Conservation (phyloP, 2,888 invertebrate species). For the Bellardia pandia region DNA sequence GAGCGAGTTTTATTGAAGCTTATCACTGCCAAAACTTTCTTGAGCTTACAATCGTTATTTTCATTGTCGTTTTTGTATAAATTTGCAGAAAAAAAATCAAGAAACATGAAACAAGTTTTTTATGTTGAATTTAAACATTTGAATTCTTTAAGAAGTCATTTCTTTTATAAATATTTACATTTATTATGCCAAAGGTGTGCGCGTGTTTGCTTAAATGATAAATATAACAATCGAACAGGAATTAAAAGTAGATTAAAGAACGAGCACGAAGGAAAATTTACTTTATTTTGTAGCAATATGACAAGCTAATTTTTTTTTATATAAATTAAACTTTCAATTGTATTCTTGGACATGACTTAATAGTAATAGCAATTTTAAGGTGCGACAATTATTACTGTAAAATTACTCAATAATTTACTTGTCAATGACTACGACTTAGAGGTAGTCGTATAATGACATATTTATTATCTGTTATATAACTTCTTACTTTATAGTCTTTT, state of each 20-base stretch:
- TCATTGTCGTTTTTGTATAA: neutral
- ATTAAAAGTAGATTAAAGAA: constrained; percentile 49
- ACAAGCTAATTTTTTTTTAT: too few relatives aligned
- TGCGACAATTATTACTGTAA: too few relatives aligned
- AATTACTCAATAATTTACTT: too few relatives aligned
- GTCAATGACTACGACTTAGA: too few relatives aligned
- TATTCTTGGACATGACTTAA: too few relatives aligned
- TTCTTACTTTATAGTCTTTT: too few relatives aligned
- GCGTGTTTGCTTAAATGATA: constrained; percentile 27
- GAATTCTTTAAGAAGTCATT: constrained; percentile 43
- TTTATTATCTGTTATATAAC: too few relatives aligned
- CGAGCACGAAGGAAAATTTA: neutral
- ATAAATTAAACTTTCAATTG: too few relatives aligned
- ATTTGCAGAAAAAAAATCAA: neutral
- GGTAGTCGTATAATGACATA: too few relatives aligned
- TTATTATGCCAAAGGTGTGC: constrained; percentile 58
- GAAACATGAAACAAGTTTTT: constrained; percentile 43
- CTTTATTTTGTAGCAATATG: too few relatives aligned
- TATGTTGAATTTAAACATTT: constrained; percentile 12
- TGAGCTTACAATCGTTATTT: constrained; percentile 15
- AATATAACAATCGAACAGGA: constrained; percentile 27
- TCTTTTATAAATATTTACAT: constrained; percentile 27
- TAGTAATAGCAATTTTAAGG: too few relatives aligned
- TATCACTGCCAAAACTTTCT: constrained; percentile 33
- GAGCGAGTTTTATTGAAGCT: neutral